Conservation (phyloP, 2,797 vertebrate genomes). For the Phrynocephalus forsythii region DNA sequence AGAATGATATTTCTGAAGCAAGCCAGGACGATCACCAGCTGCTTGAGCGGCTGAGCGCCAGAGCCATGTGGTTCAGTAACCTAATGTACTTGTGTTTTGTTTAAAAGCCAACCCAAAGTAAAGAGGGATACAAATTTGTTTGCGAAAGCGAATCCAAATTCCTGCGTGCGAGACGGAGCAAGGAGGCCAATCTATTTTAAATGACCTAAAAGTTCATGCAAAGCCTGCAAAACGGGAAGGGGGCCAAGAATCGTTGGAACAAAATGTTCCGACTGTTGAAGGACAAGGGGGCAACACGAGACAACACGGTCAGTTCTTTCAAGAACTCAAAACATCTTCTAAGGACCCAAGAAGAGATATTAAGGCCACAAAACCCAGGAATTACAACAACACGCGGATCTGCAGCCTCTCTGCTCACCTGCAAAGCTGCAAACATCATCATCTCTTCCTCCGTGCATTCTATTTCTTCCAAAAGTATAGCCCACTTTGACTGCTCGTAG, state of each 20-base stretch:
- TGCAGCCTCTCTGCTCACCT: conserved; percentile 80
- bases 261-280: conserved; percentile 13
- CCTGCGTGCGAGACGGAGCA: conserved; percentile 37
- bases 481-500: conserved; percentile 97
- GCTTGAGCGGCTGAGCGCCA: conserved; percentile 55
- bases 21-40: conserved; percentile 63
- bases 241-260: background rate
- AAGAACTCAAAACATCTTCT: accelerated
- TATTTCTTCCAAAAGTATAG: conserved; percentile 97
- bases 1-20: conserved; percentile 65
- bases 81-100: background rate
- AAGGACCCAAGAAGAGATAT: too few species aligned
- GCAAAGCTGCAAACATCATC: conserved; percentile 99
- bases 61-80: conserved; percentile 56
- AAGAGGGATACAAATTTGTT: conserved; percentile 44
- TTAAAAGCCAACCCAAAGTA: conserved; percentile 44
- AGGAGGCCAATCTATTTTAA: conserved; percentile 49
- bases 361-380: background rate
- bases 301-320: background rate
- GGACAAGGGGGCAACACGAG: background rate
- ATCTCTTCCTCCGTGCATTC: conserved; percentile 99
- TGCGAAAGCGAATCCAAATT: conserved; percentile 47
- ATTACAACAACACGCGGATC: background rate
- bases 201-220: conserved; percentile 48
- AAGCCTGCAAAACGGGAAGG: conserved; percentile 20